Conservation (phyloP, 2,888 invertebrate genomes). For the Dryadula phaetusa region DNA sequence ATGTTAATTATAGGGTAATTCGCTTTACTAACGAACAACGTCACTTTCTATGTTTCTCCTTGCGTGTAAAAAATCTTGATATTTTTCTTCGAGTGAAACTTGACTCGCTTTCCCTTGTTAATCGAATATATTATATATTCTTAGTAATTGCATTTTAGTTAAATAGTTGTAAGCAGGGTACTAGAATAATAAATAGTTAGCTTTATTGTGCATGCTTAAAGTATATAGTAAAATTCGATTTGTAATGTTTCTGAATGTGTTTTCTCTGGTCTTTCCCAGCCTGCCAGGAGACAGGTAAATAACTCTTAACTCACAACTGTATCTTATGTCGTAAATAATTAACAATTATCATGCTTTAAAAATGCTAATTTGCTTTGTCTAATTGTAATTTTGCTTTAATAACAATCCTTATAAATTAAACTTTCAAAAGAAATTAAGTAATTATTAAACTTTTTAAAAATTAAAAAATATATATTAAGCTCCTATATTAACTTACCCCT, state of each 20-base stretch:
- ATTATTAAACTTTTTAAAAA: neutral
- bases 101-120: slow-evolving; percentile 77
- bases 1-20: slow-evolving; percentile 35
- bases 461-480: neutral
- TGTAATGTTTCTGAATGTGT: slow-evolving; percentile 84
- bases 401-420: neutral
- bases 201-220: slow-evolving; percentile 65
- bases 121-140: slow-evolving; percentile 68
- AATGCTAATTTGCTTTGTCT: neutral
- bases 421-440: neutral
- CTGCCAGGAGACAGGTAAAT: slow-evolving; percentile 85
- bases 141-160: slow-evolving; percentile 46
- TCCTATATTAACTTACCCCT: neutral
- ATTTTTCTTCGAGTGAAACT: slow-evolving; percentile 75
- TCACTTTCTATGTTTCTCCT: slow-evolving; percentile 63
- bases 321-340: neutral
- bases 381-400: neutral
- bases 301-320: slow-evolving; percentile 4
- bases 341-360: slow-evolving; percentile 10
- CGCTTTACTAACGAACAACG: slow-evolving; percentile 38
- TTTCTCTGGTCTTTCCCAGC: slow-evolving; percentile 84
- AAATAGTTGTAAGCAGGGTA: slow-evolving; percentile 14
- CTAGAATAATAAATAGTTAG: slow-evolving; percentile 28
- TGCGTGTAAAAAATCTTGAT: slow-evolving; percentile 83
- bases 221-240: slow-evolving; percentile 72